Base-by-base conservation (phyloP, 1,140 invertebrate genomes). In the Chymomyza costata region DNA sequence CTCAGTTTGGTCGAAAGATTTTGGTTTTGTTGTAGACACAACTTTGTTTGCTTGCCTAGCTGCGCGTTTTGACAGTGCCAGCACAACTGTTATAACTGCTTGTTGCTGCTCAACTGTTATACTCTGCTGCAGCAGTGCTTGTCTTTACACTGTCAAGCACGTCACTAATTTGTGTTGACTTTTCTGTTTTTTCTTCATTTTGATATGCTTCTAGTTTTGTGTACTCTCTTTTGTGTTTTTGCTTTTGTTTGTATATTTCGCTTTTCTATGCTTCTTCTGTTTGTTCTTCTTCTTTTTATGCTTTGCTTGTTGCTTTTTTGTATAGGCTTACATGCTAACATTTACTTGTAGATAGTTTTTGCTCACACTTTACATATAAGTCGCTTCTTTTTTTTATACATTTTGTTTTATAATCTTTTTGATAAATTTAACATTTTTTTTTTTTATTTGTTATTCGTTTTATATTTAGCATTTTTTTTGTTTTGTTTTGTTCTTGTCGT, bases 401-500 rank as follows among this genome's bases (percentile, higher is more conserved):
- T 44, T 43, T 11, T 13, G 32, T 39, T 45, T 49, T 40, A 5
- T 37, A 6, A 19, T 17, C 17, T 8, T 31, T 25, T 32, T 7
- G 17, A 39, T 44, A 39, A 65, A 44, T 48, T 49, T 64, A 45
- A 54, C 46, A 67, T 63, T 74, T 54, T 32, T 30, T 57, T 46
- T 43, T 49, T 18, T 35, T 46, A 30, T 44, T 38, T 11, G 25
- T 25, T 21, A 25, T 46, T 50, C 47, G 0, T 16, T 30, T 46
- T n/a, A n/a, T 41, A 43, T 48, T 45, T 53, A 21, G 31, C 44
- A 21, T 35, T 34, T 46, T 37, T 52, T 44, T 38, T 16, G 43
- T 39, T 48, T 52, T 35, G 18, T 55, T 58, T 46, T 41, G 48
- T 47, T 57, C 53, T 55, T 67, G 56, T 81, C 65, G 57, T 73